These are phyloP conservation scores for Saccostrea glomerata DNA, from an alignment of 1,140 invertebrate species.

Conservation along the genomic window DNA sequence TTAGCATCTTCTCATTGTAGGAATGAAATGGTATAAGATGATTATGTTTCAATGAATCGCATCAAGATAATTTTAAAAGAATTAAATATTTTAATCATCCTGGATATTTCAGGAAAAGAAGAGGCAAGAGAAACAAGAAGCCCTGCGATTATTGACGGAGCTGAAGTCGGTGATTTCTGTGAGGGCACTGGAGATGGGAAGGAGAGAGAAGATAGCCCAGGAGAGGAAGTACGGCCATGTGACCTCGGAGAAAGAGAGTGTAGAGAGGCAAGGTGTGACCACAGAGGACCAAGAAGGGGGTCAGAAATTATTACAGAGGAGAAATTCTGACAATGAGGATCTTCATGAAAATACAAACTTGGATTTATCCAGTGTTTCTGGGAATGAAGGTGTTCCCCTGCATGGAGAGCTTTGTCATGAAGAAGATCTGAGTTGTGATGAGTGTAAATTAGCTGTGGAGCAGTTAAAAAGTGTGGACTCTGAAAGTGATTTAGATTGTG, in stretches of 20 bases:
- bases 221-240: slow-evolving; percentile 14
- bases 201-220: slow-evolving; percentile 53
- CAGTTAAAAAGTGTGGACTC: neutral
- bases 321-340: neutral
- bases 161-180: slow-evolving; percentile 58
- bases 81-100: no score
- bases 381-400: neutral
- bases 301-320: no score
- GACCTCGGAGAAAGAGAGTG: neutral
- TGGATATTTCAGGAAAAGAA: slow-evolving; percentile 47
- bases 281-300: no score
- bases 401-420: neutral
- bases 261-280: neutral
- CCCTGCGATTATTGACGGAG: slow-evolving; percentile 53
- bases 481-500: neutral
- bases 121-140: slow-evolving; percentile 56
- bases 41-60: no score
- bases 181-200: slow-evolving; percentile 52
- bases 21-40: no score
- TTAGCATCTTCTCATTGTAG: no score
- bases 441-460: neutral
- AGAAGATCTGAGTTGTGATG: neutral
- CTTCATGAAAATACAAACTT: slow-evolving; percentile 25
- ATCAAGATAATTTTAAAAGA: no score
- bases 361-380: neutral